Base-by-base conservation (phyloP, 2,888 invertebrate genomes). In the Pheosia tremula region DNA sequence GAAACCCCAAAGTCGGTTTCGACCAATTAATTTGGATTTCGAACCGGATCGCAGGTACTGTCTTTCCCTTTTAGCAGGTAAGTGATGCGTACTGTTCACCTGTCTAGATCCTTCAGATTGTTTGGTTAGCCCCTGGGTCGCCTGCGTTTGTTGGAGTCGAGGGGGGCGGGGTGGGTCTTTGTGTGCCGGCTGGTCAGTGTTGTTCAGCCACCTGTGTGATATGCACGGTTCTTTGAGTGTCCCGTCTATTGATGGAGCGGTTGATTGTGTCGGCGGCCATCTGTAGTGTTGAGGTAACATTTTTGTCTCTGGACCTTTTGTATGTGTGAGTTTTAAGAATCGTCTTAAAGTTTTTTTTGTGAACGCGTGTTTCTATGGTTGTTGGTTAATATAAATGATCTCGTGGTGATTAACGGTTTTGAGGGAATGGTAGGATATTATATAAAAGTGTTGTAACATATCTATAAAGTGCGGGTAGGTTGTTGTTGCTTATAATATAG, bases 151-250 rank as follows among this genome's bases (percentile, higher is more conserved):
- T 49, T 72, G 69, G 39, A 56, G 56, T 64, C 55, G 81, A 75
- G 82, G 82, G 86, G 78, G 81, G 75, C 77, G 75, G 75, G 82
- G 84, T 57, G 75, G 83, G 63, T 78, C 78, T 68, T 67, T 57
- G 53, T 67, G 67, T 69, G 68, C 68, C 70, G 79, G 81, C 58
- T 78, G 74, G 78, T 79, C 86, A 88, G 88, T 90, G 79, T 85
- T 82, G 84, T 82, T 83, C 85, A 87, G 83, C 88, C 90, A 88
- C 87, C 89, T 90, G 90, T 88, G 86, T 82, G 82, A 84, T 79
- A 72, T 82, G 87, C 85, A 87, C 85, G 86, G 82, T 75, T 82
- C 80, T 80, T 79, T 82, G 78, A 78, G 77, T 82, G 82, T 74
- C 68, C 76, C 68, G 67, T 74, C 79, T 81, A 80, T 81, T 82